Base-by-base conservation (phyloP, 1,140 invertebrate species). In the Lasaia peninsularis region DNA sequence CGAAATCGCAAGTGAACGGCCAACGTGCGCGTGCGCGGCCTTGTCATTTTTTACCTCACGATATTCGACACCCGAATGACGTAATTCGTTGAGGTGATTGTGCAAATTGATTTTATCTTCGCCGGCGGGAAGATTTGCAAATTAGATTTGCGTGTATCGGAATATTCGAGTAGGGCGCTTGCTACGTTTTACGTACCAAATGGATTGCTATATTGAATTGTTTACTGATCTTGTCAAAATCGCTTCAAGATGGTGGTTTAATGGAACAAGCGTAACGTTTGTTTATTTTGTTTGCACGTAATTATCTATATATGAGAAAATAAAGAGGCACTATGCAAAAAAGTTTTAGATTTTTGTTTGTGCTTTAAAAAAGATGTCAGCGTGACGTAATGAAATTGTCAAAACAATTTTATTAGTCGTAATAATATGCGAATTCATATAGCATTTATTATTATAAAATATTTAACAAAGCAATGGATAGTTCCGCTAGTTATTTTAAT, bases 1-100 rank as follows among this genome's bases (percentile, higher is more conserved):
- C 73, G 80, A 82, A 78, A 85, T 73, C 78, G 81, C 69, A 82
- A 85, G 81, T 82, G 81, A 85, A 77, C 79, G 78, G 80, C 69
- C 71, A 80, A 78, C 77, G 80, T 67, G 60, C 80, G 80, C 77
- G 80, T 67, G 60, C 37, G 52, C 69, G 77, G 66, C 81, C 81
- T 85, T 78, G 78, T 28, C 24, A 7, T 60, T 73, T 84, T 76
- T 76, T 71, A 69, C 63, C 64, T 70, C 63, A 71, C 70, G 62
- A 76, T 73, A 78, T 81, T 78, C 67, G 72, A 64, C 63, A 59
- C 55, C 53, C 57, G 62, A 56, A 44, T 84, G 80, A 84, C 78
- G 78, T 80, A 75, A 81, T 71, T 58, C 71, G 59, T 50, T 69
- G 62, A 63, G 59, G 54, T 66, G 67, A 73, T 78, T 73, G 71